A percentile compares a stretch with the other conserved stretches of the same genome.
Evolutionary conservation across 30 jellyfish, hydroid and myxozoan genomes (phyloP).

Genomic region (Cassiopea xamachana): DNA sequence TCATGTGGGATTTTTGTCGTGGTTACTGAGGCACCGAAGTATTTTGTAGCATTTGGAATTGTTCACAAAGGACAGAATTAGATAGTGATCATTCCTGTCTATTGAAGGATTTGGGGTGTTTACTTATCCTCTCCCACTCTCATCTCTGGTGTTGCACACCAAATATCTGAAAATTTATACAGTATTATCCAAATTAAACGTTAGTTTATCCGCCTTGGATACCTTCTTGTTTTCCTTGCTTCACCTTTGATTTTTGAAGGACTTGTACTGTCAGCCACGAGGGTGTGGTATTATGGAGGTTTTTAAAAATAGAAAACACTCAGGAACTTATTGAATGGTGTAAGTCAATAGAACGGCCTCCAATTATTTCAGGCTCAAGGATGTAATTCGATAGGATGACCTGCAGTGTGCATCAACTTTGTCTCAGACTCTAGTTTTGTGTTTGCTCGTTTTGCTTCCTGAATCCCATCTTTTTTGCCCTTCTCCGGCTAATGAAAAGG

Average conservation of each 20-base stretch:
- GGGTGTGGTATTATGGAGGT: no score
- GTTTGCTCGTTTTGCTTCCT: no score
- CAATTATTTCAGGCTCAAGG: no score
- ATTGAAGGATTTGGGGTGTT: conserved; percentile 1
- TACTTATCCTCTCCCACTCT: background rate
- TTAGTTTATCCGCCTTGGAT: background rate
- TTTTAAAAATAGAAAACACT: no score
- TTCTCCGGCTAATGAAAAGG: background rate
- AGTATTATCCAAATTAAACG: background rate
- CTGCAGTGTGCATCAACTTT: no score
- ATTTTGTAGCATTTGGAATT: background rate
- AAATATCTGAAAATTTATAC: background rate
- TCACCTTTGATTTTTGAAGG: no score
- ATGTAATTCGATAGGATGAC: no score
- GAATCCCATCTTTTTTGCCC: background rate
- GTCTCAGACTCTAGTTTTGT: no score
- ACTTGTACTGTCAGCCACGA: no score
- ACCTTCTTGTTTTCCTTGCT: background rate
- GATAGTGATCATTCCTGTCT: background rate
- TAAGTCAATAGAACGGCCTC: no score
- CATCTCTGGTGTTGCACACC: background rate
- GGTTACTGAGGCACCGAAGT: background rate
- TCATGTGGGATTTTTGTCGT: background rate
- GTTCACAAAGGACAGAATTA: background rate
- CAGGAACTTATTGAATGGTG: no score